These are phyloP conservation scores for Dryococelus australis DNA, from an alignment of 2,888 invertebrate species.

Conservation along the genomic window DNA sequence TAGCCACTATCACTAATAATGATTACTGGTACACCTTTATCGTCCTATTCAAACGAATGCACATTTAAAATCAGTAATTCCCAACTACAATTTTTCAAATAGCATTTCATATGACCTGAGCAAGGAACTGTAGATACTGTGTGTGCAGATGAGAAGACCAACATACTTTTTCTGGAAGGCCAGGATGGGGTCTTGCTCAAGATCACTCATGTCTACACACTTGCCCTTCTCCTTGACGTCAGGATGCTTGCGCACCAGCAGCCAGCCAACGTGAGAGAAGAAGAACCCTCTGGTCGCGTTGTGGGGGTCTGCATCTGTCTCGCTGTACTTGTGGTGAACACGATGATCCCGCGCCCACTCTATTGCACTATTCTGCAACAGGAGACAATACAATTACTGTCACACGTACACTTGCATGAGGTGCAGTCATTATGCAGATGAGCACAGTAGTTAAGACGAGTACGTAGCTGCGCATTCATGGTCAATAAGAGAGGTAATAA, in stretches of 20 bases:
- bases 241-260: slow-evolving; percentile 89
- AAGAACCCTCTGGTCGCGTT: slow-evolving; percentile 93
- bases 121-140: neutral
- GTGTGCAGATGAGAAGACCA: neutral
- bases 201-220: slow-evolving; percentile 83
- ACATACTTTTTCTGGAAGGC: slow-evolving; percentile 85
- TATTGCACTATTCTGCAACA: slow-evolving; percentile 52
- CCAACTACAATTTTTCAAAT: too few species aligned
- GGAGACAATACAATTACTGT: neutral
- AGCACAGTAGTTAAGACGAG: too few species aligned
- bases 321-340: slow-evolving; percentile 92
- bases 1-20: too few species aligned
- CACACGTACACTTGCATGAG: neutral
- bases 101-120: neutral
- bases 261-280: slow-evolving; percentile 96
- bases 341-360: slow-evolving; percentile 64
- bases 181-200: slow-evolving; percentile 82
- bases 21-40: too few species aligned
- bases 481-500: too few species aligned
- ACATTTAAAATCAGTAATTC: too few species aligned
- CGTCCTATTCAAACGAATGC: too few species aligned
- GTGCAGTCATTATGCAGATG: too few species aligned
- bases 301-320: slow-evolving; percentile 94
- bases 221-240: slow-evolving; percentile 88
- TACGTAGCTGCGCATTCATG: too few species aligned